Percentiles rank a stretch among this genome's conserved stretches.
Conservation (phyloP, 1,140 invertebrate genomes). For the Dryas iulia region DNA sequence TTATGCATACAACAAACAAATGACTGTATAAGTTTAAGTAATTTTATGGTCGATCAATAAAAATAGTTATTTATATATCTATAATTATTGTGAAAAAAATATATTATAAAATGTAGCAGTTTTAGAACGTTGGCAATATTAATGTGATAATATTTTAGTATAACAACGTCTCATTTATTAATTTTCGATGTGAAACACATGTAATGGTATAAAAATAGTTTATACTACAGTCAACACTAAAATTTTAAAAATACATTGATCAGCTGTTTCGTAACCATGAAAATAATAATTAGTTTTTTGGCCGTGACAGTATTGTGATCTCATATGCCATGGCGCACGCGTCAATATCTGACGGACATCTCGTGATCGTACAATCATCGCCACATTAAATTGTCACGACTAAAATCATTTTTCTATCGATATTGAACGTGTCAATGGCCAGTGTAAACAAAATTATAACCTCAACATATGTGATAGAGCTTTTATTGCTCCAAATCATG, state of each 20-base stretch:
- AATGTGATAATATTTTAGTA: background rate
- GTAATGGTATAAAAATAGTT: constrained; percentile 29
- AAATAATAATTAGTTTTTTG: constrained; percentile 71
- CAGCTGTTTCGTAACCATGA: constrained; percentile 54
- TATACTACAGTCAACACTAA: constrained; percentile 13
- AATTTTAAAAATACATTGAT: constrained; percentile 46
- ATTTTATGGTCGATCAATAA: background rate
- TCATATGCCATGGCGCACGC: constrained; percentile 59
- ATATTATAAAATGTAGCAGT: background rate
- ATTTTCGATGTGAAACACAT: constrained; percentile 21
- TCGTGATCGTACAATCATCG: constrained; percentile 56
- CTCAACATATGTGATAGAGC: background rate
- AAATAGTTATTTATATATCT: constrained; percentile 4
- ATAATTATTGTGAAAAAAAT: constrained; percentile 8
- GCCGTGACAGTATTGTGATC: constrained; percentile 53
- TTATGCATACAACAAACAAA: constrained; percentile 28
- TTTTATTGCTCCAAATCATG: background rate
- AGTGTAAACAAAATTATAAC: background rate
- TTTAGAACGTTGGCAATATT: background rate
- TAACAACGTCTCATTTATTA: constrained; percentile 6
- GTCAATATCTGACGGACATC: constrained; percentile 73
- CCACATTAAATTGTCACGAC: constrained; percentile 64
- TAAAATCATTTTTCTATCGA: constrained; percentile 38
- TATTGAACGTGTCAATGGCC: background rate
- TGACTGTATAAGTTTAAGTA: background rate